These are phyloP conservation scores for Heliconius congener DNA, from an alignment of 1,140 invertebrate genomes.

Conservation along the genomic window DNA sequence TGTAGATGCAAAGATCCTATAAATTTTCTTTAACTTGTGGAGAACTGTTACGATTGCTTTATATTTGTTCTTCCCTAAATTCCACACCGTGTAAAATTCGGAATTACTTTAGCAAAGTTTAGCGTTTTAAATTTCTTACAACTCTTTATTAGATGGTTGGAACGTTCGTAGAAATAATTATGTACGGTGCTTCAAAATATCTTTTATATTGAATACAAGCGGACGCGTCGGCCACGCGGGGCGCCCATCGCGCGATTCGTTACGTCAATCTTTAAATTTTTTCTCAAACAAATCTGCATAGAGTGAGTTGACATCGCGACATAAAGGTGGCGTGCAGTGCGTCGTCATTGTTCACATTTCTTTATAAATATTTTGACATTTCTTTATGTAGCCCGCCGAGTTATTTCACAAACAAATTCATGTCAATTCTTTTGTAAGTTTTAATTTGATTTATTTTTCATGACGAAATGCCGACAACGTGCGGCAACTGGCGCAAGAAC, in stretches of 20 bases:
- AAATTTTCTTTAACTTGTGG: neutral
- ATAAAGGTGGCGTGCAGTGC: slow-evolving; percentile 71
- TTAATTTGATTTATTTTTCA: slow-evolving; percentile 80
- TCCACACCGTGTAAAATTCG: slow-evolving; percentile 43
- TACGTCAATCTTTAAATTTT: slow-evolving; percentile 77
- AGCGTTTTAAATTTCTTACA: slow-evolving; percentile 60
- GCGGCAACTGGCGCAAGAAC: slow-evolving; percentile 57
- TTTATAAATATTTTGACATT: slow-evolving; percentile 81
- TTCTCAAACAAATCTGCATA: slow-evolving; percentile 75
- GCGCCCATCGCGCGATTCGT: slow-evolving; percentile 72
- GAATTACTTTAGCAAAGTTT: slow-evolving; percentile 44
- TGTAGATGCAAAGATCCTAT: neutral
- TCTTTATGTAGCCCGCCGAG: slow-evolving; percentile 68
- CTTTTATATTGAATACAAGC: slow-evolving; percentile 60
- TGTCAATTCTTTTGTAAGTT: slow-evolving; percentile 74
- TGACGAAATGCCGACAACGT: slow-evolving; percentile 67
- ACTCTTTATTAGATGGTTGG: slow-evolving; percentile 70
- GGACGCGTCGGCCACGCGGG: slow-evolving; percentile 57
- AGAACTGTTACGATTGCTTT: neutral
- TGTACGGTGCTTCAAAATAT: slow-evolving; percentile 72
- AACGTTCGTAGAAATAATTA: slow-evolving; percentile 75
- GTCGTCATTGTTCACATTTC: slow-evolving; percentile 69
- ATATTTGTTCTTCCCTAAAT: slow-evolving; percentile 24
- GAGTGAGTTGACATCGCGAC: slow-evolving; percentile 72
- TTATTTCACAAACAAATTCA: slow-evolving; percentile 73